Evolutionary conservation across 2,888 invertebrate genomes (phyloP).

Genomic region (Leptopterna dolabrata): DNA sequence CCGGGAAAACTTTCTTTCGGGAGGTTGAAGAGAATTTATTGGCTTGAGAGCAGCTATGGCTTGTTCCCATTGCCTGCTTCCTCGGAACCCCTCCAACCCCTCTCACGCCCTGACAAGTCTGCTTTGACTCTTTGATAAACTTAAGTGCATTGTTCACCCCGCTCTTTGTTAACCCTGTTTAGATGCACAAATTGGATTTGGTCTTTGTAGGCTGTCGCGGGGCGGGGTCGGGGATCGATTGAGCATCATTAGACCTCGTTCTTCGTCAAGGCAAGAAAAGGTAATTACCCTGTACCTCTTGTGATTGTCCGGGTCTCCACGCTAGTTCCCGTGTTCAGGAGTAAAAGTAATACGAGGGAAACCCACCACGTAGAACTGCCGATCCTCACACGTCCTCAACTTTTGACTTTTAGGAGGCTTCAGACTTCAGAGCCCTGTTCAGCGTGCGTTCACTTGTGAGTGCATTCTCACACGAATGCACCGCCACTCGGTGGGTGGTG

Average conservation of each 20-base stretch:
- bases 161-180: conserved; percentile 23
- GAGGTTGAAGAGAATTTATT: background rate
- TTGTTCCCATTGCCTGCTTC: background rate
- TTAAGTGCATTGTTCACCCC: conserved; percentile 29
- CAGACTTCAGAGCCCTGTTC: background rate
- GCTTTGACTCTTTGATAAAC: conserved; percentile 27
- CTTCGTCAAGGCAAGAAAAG: conserved; percentile 29
- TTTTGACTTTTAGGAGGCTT: background rate
- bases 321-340: no score
- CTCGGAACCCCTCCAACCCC: background rate
- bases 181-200: conserved; percentile 29
- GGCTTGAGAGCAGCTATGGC: background rate
- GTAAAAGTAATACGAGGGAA: no score
- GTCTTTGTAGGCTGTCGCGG: conserved; percentile 10
- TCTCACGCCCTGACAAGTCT: background rate
- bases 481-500: background rate
- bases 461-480: background rate
- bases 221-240: background rate
- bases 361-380: background rate
- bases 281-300: conserved; percentile 6
- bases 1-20: conserved; percentile 1
- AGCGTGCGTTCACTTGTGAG: background rate
- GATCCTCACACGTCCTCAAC: background rate
- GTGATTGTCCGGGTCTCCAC: background rate
- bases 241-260: conserved; percentile 20